Conservation (phyloP, 2,888 invertebrate species). For the Amphipoea lucens region DNA sequence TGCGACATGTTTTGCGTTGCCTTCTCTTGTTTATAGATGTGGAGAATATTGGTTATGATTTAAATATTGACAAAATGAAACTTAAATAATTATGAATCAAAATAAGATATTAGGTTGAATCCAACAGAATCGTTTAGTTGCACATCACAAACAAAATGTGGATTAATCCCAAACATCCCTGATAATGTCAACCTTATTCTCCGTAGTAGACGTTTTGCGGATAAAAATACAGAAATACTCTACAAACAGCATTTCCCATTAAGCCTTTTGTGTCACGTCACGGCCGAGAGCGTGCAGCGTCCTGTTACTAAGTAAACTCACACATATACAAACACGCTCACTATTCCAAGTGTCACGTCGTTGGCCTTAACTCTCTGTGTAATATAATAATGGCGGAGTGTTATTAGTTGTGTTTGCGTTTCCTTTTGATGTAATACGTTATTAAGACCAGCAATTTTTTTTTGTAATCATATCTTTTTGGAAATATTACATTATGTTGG, state of each 20-base stretch:
- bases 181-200: slow-evolving; percentile 13
- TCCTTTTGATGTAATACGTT: not conserved
- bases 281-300: slow-evolving; percentile 34
- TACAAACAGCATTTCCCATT: slow-evolving; percentile 55
- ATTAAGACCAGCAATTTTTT: not conserved
- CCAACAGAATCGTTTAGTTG: not conserved
- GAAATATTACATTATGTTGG: not conserved
- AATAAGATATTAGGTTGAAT: not conserved
- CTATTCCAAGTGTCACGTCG: slow-evolving; percentile 32
- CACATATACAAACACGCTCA: slow-evolving; percentile 26
- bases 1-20: not conserved
- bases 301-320: slow-evolving; percentile 52
- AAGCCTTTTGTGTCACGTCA: slow-evolving; percentile 59
- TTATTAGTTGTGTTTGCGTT: slow-evolving; percentile 18
- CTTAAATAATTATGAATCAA: not conserved
- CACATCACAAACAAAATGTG: not conserved
- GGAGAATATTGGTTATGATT: not conserved
- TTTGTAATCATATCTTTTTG: not conserved
- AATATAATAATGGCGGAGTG: slow-evolving; percentile 20
- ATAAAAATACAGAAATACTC: slow-evolving; percentile 32
- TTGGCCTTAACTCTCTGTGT: slow-evolving; percentile 29
- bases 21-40: not conserved
- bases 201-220: slow-evolving; percentile 1
- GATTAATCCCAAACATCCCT: not conserved
- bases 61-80: not conserved